Percentiles rank a stretch among this genome's conserved stretches.
Conservation (phyloP, 2,888 invertebrate species). For the Leptinotarsa juncta region DNA sequence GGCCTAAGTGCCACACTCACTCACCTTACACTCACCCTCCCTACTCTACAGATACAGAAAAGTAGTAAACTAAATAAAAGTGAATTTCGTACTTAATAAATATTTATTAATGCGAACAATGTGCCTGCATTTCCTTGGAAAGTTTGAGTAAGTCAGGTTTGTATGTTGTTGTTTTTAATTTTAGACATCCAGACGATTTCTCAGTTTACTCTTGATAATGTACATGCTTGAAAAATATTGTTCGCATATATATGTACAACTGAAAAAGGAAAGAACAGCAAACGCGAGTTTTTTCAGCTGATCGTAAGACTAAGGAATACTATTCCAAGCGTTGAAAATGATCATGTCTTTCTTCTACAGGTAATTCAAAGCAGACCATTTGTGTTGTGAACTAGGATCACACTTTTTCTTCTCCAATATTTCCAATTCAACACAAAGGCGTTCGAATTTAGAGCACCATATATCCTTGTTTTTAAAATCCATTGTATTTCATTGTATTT, state of each 20-base stretch:
- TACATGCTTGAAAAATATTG: constrained; percentile 13
- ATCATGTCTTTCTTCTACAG: constrained; percentile 25
- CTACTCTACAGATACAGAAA: not conserved
- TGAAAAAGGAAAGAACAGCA: constrained; percentile 17
- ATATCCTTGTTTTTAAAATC: constrained; percentile 17
- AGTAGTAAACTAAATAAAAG: not conserved
- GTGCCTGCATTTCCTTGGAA: not conserved
- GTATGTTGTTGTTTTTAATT: not conserved
- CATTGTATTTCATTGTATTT: too few relatives aligned
- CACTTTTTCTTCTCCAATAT: constrained; percentile 25
- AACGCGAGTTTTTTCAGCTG: constrained; percentile 14
- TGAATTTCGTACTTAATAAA: not conserved
- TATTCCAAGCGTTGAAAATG: constrained; percentile 22
- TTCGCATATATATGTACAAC: not conserved
- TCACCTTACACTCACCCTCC: too few relatives aligned
- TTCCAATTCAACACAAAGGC: constrained; percentile 18
- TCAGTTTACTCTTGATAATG: constrained; percentile 22
- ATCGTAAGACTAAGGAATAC: not conserved
- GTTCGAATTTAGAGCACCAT: constrained; percentile 15
- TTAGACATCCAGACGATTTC: constrained; percentile 34
- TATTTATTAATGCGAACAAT: not conserved
- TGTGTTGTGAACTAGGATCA: constrained; percentile 26
- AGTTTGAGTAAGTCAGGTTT: constrained; percentile 7
- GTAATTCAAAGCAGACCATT: not conserved
- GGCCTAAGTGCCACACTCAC: too few relatives aligned